A percentile compares a stretch with the other conserved stretches of the same genome.
Conservation (phyloP, 2,113 vertebrate genomes). For the Otus sunia region DNA sequence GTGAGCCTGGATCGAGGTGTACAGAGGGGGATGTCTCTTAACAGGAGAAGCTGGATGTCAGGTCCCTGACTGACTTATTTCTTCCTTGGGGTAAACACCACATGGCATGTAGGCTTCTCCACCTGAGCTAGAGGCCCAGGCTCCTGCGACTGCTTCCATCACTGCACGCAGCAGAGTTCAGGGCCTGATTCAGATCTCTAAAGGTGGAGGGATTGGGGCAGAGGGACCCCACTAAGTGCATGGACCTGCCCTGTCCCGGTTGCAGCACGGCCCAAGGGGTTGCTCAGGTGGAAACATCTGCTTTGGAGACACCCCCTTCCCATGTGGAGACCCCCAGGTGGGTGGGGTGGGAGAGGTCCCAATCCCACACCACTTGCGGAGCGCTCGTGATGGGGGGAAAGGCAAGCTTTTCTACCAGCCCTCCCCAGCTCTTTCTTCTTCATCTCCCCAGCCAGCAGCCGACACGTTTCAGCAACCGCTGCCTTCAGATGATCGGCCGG, state of each 20-base stretch:
- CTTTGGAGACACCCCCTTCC: background rate
- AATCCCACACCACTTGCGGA: accelerated
- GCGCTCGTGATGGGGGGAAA: accelerated
- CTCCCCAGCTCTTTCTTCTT: background rate
- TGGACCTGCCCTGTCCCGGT: background rate
- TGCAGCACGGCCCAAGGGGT: background rate
- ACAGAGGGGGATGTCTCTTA: background rate
- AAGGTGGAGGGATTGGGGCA: background rate
- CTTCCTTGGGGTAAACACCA: background rate
- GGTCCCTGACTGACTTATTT: background rate
- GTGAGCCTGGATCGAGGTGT: background rate
- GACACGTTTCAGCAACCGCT: slow-evolving; percentile 95
- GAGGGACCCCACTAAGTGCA: background rate
- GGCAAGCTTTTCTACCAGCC: background rate
- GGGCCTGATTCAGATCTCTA: background rate
- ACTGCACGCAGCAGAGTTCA: background rate
- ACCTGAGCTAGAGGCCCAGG: background rate
- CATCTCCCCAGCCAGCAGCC: slow-evolving; percentile 89
- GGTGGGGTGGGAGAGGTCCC: background rate
- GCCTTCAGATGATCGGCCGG: slow-evolving; percentile 96
- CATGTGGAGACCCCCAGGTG: accelerated
- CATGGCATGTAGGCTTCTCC: background rate
- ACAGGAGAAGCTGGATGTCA: background rate
- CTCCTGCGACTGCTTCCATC: background rate
- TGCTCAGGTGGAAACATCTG: background rate